These are phyloP conservation scores for Horisme vitalbata DNA, from an alignment of 2,888 invertebrate species.

Conservation along the genomic window DNA sequence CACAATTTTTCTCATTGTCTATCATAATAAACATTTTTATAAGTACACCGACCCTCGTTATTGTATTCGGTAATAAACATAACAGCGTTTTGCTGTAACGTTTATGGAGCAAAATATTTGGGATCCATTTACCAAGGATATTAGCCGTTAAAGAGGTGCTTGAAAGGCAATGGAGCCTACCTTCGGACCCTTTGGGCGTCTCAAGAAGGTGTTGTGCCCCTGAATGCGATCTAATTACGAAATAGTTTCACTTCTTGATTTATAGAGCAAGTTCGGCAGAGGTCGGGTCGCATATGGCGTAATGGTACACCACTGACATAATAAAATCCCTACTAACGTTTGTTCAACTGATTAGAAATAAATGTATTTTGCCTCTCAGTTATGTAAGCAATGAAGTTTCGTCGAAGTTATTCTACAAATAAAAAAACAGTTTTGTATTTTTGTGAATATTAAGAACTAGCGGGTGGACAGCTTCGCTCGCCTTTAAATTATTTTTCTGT, in stretches of 20 bases:
- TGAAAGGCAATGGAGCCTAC: constrained; percentile 75
- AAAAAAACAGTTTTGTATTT: no score
- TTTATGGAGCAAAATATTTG: constrained; percentile 74
- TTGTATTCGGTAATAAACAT: constrained; percentile 58
- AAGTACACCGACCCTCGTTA: constrained; percentile 6
- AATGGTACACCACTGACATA: constrained; percentile 62
- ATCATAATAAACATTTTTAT: constrained; percentile 13
- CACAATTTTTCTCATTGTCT: constrained; percentile 38
- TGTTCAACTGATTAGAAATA: no score
- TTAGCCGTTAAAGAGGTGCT: constrained; percentile 82
- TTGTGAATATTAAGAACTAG: no score
- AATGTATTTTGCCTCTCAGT: no score
- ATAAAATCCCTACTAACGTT: constrained; percentile 60
- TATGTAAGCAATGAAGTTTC: no score
- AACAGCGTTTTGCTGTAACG: constrained; percentile 64
- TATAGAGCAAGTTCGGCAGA: constrained; percentile 78
- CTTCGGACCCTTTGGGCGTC: constrained; percentile 76
- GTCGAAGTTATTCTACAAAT: no score
- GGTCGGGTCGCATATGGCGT: constrained; percentile 66
- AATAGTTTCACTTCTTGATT: constrained; percentile 84
- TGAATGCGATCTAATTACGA: constrained; percentile 84
- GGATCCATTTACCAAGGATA: constrained; percentile 79
- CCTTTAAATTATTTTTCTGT: no score
- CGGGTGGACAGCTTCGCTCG: no score
- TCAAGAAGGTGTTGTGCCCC: constrained; percentile 79